Conservation (phyloP, 2,888 invertebrate genomes). For the Eucera pruinosa region DNA sequence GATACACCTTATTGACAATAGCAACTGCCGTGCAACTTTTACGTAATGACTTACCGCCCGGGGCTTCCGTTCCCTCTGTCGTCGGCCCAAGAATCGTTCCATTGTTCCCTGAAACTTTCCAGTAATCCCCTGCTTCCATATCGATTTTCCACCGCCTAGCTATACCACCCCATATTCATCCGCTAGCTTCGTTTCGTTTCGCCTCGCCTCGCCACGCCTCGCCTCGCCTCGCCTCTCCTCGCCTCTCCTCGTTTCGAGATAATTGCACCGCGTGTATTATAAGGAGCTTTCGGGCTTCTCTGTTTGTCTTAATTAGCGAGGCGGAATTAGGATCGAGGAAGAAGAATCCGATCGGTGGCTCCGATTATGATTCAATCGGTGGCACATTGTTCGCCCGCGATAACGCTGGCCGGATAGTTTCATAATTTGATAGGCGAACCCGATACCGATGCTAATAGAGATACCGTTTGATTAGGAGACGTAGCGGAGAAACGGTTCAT, state of each 20-base stretch:
- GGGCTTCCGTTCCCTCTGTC: constrained; percentile 13
- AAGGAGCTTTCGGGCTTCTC: background rate
- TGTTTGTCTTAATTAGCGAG: background rate
- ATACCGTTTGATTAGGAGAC: constrained; percentile 18
- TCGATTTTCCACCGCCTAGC: background rate
- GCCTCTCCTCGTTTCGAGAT: too few species aligned
- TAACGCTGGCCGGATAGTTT: background rate
- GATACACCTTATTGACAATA: constrained; percentile 23
- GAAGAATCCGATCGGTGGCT: background rate
- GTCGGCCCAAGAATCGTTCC: constrained; percentile 2
- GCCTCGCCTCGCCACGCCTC: too few species aligned
- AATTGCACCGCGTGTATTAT: background rate
- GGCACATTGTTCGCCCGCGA: background rate
- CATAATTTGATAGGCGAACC: constrained; percentile 4
- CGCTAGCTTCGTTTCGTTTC: too few species aligned
- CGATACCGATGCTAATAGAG: constrained; percentile 14
- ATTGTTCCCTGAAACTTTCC: constrained; percentile 20
- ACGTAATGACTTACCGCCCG: constrained; percentile 12
- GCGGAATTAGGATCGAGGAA: background rate
- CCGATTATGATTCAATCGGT: background rate
- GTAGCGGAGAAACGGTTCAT: constrained; percentile 19
- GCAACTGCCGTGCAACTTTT: constrained; percentile 18
- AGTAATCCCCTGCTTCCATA: background rate
- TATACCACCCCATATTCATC: too few species aligned
- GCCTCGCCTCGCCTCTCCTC: too few species aligned